Base-by-base conservation (phyloP, 2,888 invertebrate genomes). In the Dicycla oo region DNA sequence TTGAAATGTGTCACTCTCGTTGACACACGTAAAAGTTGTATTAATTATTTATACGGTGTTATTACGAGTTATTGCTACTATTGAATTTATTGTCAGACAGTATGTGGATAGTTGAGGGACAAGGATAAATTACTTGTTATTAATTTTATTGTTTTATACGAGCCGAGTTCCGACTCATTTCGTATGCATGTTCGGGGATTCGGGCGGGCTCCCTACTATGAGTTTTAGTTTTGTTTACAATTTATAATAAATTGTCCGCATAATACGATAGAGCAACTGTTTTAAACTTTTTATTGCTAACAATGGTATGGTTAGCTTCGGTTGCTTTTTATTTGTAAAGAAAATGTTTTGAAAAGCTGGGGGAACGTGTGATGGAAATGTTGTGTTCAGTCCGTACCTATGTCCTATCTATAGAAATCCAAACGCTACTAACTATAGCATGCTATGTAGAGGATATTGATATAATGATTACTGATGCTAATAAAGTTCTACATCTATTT, bases 401-500 rank as follows among this genome's bases (percentile, higher is more conserved):
- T 89, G 83, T 75, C 84, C 93, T 94, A 94, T 88, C 93, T 94
- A 94, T 88, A 83, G 86, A 93, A 94, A 92, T 93, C 82, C 90
- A 92, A 94, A 92, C 86, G 78, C 93, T 94, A 94, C 86, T 80
- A 87, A 84, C 91, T 93, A 93, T 88, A 88, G 78, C 91, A 92
- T 91, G 89, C 93, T 93, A 92, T 80, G 83, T 89, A 90, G 91
- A 91, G 88, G 88, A 89, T 89, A 88, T 88, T 80, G 74, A 83
- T 83, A 83, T 86, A 82, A 76, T 78, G 71, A 85, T 86, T 83
- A 88, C 84, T 89, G 89, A 89, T 79, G 73, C 89, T 90, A 90
- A 80, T 68, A 80, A 87, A 86, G 73, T 76, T 53, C 86, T 87
- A 86, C 68, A 83, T 67, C 82, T 90, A 89, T 84, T 89, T 87